Evolutionary conservation across 2,797 vertebrate genomes (phyloP).

Genomic region (Antennarius maculatus): DNA sequence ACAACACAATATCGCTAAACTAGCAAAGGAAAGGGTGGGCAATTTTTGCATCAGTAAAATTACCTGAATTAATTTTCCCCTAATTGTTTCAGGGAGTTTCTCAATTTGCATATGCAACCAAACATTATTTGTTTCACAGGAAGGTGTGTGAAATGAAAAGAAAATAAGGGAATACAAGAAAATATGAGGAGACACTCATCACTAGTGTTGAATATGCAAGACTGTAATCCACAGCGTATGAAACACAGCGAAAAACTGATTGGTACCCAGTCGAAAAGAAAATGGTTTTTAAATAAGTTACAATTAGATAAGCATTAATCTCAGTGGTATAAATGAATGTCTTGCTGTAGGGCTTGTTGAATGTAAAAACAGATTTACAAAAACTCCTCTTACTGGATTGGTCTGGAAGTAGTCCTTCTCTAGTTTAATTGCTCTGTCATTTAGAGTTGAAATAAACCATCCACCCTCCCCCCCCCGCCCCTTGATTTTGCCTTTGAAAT

Average conservation of each 20-base stretch:
- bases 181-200: conserved; percentile 41
- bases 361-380: conserved; percentile 90
- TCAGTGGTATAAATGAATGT: conserved; percentile 88
- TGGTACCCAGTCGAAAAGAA: conserved; percentile 85
- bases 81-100: conserved; percentile 48
- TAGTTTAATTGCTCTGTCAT: conserved; percentile 87
- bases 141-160: conserved; percentile 23
- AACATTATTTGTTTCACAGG: conserved; percentile 27
- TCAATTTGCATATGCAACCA: conserved; percentile 23
- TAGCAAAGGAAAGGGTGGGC: conserved; percentile 13
- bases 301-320: conserved; percentile 92
- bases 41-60: conserved; percentile 49
- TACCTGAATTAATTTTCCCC: conserved; percentile 53
- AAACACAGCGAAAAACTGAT: conserved; percentile 81
- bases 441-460: conserved; percentile 81
- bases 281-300: conserved; percentile 92
- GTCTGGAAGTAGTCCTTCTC: conserved; percentile 81
- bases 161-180: conserved; percentile 9
- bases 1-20: conserved; percentile 39
- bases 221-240: conserved; percentile 62
- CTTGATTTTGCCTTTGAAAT: conserved; percentile 82
- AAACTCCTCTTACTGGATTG: conserved; percentile 86
- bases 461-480: conserved; percentile 58
- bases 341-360: conserved; percentile 89
- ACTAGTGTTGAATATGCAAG: conserved; percentile 57